Evolutionary conservation across 1,140 invertebrate species (phyloP), one percentile per base, ranked within the genome.

Genomic region (Dinoponera quadriceps): DNA sequence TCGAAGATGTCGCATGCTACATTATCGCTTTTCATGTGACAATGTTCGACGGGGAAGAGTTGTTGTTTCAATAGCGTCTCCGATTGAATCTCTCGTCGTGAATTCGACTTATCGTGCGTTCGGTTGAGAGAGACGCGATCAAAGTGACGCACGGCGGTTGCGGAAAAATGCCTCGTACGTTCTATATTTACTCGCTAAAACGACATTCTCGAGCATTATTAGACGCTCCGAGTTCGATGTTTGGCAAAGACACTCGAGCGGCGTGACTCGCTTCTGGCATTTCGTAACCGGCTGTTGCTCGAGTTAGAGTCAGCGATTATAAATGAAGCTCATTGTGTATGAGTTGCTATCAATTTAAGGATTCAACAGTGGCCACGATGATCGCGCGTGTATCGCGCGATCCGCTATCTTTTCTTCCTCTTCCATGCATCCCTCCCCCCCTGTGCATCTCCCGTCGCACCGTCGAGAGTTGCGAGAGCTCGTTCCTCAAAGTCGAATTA

Each of bases 331-430:
- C 92, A 94, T 94, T 94, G 93, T 94, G 87, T 89, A 92, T 90
- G 92, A 93, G 92, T 94, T 94, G 91, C 92, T 91, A 92, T 91
- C 92, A 93, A 93, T 94, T 94, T 93, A 92, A 89, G 90, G 91
- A 91, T 89, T 90, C 93, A 93, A 93, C 86, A 78, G 82, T 88
- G 78, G 27, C 71, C 85, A 82, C 80, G 71, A 72, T 62, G 86
- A 88, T 88, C 85, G 84, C 89, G 84, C 51, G 83, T 78, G 27
- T 86, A 81, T 82, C 84, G 68, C 44, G 51, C 71, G 74, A 88
- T 80, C 74, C 75, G 62, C 66, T 63, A 59, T 22, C 66, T 87
- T 85, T 88, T 59, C 77, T 82, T 83, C 77, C 63, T 86, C 57
- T 18, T 80, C n/a, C 29, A 29, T 51, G 54, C 71, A 13, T 80